These are phyloP conservation scores for Sericinus montela DNA, from an alignment of 2,888 invertebrate species.

Conservation along the genomic window DNA sequence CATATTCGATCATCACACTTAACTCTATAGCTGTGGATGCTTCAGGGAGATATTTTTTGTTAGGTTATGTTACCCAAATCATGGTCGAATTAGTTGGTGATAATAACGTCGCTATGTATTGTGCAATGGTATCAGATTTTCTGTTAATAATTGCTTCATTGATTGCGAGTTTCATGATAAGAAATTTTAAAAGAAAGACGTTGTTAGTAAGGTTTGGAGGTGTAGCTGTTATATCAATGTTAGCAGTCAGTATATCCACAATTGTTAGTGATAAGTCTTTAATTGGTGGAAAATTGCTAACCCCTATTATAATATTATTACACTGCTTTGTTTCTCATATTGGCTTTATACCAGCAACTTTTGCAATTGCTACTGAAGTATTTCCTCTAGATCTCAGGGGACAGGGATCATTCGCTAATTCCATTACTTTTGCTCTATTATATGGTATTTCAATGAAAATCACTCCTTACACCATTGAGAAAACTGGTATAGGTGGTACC, in stretches of 20 bases:
- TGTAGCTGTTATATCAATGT: too few species aligned
- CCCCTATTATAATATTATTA: too few species aligned
- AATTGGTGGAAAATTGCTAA: too few species aligned
- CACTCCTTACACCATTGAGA: conserved; percentile 37
- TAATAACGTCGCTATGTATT: conserved; percentile 37
- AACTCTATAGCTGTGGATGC: conserved; percentile 31
- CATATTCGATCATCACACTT: conserved; percentile 26
- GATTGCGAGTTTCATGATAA: conserved; percentile 28
- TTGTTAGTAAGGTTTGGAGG: too few species aligned
- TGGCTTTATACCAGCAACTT: too few species aligned
- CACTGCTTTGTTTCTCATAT: too few species aligned
- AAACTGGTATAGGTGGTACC: conserved; percentile 32
- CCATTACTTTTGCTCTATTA: conserved; percentile 33
- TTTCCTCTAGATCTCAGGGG: too few species aligned
- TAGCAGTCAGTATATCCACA: too few species aligned
- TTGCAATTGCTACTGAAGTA: too few species aligned
- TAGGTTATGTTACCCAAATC: conserved; percentile 34
- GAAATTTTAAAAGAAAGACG: conserved; percentile 25
- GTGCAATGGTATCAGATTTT: conserved; percentile 35
- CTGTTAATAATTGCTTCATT: conserved; percentile 30
- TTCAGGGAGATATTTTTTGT: conserved; percentile 32
- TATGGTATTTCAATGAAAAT: conserved; percentile 34
- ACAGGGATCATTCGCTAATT: too few species aligned
- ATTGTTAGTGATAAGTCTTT: too few species aligned
- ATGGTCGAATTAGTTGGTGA: conserved; percentile 29